A percentile compares a stretch with the other conserved stretches of the same genome.
phyloP scores from a whole-genome alignment of 1,140 invertebrate species.

The Drosophila equinoxialis region DNA sequence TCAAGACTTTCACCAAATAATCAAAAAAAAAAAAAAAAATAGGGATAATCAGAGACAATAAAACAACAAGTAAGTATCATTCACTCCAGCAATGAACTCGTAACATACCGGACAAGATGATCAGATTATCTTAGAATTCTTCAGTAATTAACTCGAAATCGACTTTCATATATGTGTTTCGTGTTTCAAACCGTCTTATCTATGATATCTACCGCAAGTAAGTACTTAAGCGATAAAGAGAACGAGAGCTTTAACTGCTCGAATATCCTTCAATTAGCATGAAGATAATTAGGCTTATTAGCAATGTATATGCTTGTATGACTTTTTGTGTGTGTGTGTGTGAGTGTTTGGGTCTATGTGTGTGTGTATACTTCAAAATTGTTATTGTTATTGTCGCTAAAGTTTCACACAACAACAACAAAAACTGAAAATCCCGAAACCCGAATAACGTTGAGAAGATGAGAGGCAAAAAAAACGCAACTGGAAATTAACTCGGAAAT shows the following conservation, averaged over 20 bases:
- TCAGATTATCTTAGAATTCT: too few relatives aligned
- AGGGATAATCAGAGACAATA: not conserved
- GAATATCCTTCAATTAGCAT: constrained; percentile 40
- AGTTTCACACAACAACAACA: constrained; percentile 51
- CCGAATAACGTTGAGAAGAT: constrained; percentile 9
- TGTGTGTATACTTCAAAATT: constrained; percentile 56
- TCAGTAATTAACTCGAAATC: too few relatives aligned
- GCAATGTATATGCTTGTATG: constrained; percentile 54
- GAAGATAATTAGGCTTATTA: constrained; percentile 74
- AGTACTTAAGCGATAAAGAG: constrained; percentile 12
- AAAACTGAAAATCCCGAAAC: not conserved
- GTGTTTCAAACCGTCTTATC: not conserved
- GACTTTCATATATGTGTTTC: not conserved
- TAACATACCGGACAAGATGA: too few relatives aligned
- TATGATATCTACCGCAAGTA: not conserved
- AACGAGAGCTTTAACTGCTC: constrained; percentile 6
- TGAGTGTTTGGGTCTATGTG: constrained; percentile 17
- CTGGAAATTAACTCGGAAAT: constrained; percentile 80
- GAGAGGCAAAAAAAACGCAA: constrained; percentile 43
- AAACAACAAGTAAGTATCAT: not conserved
- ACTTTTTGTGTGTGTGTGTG: not conserved
- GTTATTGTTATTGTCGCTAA: constrained; percentile 69
- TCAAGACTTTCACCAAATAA: too few relatives aligned
- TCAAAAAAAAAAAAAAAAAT: not conserved
- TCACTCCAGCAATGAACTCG: too few relatives aligned